Percentiles rank a stretch among this genome's conserved stretches.
phyloP scores from a whole-genome alignment of 2,797 vertebrate genomes.

The Danionella dracula region DNA sequence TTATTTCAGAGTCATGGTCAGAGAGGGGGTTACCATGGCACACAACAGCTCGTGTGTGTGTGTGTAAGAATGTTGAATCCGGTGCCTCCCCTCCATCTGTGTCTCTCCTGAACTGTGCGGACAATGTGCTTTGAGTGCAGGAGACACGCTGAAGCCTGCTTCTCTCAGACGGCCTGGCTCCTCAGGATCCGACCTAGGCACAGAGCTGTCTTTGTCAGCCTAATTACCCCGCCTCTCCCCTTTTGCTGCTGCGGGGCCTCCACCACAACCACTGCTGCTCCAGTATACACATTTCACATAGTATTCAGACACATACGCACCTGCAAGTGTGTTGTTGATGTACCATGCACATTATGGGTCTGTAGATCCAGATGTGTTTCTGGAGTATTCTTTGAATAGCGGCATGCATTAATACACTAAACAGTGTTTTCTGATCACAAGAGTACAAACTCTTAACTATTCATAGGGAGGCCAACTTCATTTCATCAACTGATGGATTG shows the following conservation, averaged over 20 bases:
- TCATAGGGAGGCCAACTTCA: no score
- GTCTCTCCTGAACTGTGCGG: slow-evolving; percentile 57
- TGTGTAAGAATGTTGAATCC: slow-evolving; percentile 67
- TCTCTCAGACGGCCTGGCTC: slow-evolving; percentile 98
- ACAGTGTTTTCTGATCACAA: no score
- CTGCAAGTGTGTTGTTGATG: slow-evolving; percentile 18
- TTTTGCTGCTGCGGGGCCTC: slow-evolving; percentile 72
- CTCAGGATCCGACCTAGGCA: slow-evolving; percentile 86
- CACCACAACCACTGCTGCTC: slow-evolving; percentile 42
- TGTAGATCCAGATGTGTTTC: slow-evolving; percentile 38
- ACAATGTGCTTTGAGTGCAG: slow-evolving; percentile 91
- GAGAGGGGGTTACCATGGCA: background rate
- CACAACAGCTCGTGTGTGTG: slow-evolving; percentile 37
- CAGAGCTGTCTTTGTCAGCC: slow-evolving; percentile 98
- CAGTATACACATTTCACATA: slow-evolving; percentile 3
- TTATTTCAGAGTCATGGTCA: slow-evolving; percentile 37
- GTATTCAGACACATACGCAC: slow-evolving; percentile 16
- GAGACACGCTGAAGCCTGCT: slow-evolving; percentile 85
- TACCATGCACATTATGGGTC: slow-evolving; percentile 6
- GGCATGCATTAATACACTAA: no score
- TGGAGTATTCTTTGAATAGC: no score
- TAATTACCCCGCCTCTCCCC: slow-evolving; percentile 91
- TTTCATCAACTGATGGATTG: no score
- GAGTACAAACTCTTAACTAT: no score
- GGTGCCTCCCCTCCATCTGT: slow-evolving; percentile 60